Percentiles rank a stretch among this genome's conserved stretches.
Conservation (phyloP, 2,888 invertebrate genomes). For the Trissonchulus latispiculum region DNA sequence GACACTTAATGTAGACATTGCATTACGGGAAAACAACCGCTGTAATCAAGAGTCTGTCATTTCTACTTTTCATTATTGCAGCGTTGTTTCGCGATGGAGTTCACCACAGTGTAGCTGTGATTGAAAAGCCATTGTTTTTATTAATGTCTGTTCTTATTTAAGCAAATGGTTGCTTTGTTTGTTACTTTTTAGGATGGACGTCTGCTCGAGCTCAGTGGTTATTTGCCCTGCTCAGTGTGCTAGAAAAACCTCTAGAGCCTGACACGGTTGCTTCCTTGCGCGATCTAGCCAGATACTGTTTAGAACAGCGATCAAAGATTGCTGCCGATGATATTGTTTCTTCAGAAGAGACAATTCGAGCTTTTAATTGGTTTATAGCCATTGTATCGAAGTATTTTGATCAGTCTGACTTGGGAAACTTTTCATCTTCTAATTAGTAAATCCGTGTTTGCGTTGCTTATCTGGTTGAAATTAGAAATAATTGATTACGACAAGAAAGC, state of each 20-base stretch:
- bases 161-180: too few relatives aligned
- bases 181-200: conserved; percentile 6
- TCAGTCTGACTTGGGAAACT: conserved; percentile 9
- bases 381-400: neutral
- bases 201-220: conserved; percentile 12
- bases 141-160: too few relatives aligned
- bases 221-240: conserved; percentile 15
- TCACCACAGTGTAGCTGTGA: too few relatives aligned
- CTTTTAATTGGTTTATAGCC: conserved; percentile 9
- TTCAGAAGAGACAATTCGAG: neutral
- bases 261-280: conserved; percentile 12
- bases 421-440: neutral
- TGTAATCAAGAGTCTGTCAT: too few relatives aligned
- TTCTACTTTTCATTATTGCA: too few relatives aligned
- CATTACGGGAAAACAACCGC: too few relatives aligned
- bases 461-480: too few relatives aligned
- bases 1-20: too few relatives aligned
- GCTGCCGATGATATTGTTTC: neutral
- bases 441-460: too few relatives aligned
- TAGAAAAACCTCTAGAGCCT: conserved; percentile 4
- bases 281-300: conserved; percentile 11
- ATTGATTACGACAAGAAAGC: too few relatives aligned
- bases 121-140: too few relatives aligned
- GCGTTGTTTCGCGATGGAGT: too few relatives aligned
- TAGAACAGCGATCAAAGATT: neutral